These are phyloP conservation scores for Pelecanoides urinatrix DNA, from an alignment of 2,113 vertebrate species.

Conservation along the genomic window DNA sequence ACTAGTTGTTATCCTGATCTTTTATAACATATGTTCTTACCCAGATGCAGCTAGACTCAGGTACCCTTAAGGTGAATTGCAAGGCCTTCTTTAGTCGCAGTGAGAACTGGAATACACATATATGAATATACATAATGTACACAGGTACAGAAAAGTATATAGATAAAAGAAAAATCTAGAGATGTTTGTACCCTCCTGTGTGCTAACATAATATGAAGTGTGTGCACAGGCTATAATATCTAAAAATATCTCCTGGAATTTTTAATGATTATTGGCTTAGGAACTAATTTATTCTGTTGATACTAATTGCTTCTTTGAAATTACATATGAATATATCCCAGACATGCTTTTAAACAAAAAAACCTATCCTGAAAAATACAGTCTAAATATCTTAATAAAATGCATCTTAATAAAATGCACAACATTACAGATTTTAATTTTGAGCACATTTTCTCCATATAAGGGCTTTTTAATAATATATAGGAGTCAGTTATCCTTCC, in stretches of 20 bases:
- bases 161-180: background rate
- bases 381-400: background rate
- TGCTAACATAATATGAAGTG: background rate
- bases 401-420: background rate
- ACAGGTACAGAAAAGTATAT: background rate
- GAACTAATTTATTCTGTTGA: background rate
- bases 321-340: background rate
- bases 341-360: background rate
- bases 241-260: background rate
- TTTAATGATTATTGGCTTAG: background rate
- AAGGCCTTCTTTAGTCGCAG: background rate
- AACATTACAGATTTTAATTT: background rate
- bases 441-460: background rate
- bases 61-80: background rate
- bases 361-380: background rate
- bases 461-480: background rate
- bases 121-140: background rate
- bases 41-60: background rate
- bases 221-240: background rate
- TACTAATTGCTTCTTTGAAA: background rate
- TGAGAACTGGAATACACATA: background rate
- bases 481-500: background rate
- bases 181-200: background rate
- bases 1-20: background rate
- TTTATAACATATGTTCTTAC: background rate